Base-by-base conservation (phyloP, 2,888 invertebrate species). In the Carterocephalus palaemon region DNA sequence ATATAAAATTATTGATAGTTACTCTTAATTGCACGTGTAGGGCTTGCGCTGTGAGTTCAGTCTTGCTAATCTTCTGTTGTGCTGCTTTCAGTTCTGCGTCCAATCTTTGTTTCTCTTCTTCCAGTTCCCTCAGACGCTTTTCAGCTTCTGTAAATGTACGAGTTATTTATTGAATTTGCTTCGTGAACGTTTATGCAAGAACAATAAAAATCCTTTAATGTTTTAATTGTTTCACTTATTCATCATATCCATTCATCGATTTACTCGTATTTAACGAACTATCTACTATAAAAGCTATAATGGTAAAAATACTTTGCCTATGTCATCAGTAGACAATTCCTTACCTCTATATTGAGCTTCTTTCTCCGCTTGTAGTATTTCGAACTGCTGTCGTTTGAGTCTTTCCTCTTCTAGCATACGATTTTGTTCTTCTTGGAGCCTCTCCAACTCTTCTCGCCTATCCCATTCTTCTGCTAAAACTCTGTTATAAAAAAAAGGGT, bases 401-500 rank as follows among this genome's bases (percentile, higher is more conserved):
- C 93, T 88, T 72, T 95, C 95, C 62, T 91, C 89, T 66, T 92
- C 92, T 45, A 95, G 68, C 62, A 94, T 86, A 63, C 89, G 77
- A 53, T 89, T 89, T 63, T 95, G 94, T 71, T 95, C 93, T 62
- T 90, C 90, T 72, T 95, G 94, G n/a, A 95, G 77, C 54, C 89
- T 86, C 75, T 95, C 95, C 53, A 95, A 69, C 69, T 95, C 93
- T 67, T 94, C 94, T 52, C 94, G 77, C 64, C 91, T 92, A 59
- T 94, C 93, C 93, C 94, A 94, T 83, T 95, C 95, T 78, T 95
- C 95, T 36, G 92, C 90, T 54, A 95, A 76, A 33, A 95, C 92
- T 56, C 90, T 89, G 54, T 16, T 4, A 23, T 48, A 49, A 36
- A 7, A 51, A 16, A n/a, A n/a, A n/a, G n/a, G n/a, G n/a, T n/a